A percentile compares a stretch with the other conserved stretches of the same genome.
These are phyloP conservation scores for Andrena fulva DNA, from an alignment of 2,888 invertebrate species.

Conservation along the genomic window DNA sequence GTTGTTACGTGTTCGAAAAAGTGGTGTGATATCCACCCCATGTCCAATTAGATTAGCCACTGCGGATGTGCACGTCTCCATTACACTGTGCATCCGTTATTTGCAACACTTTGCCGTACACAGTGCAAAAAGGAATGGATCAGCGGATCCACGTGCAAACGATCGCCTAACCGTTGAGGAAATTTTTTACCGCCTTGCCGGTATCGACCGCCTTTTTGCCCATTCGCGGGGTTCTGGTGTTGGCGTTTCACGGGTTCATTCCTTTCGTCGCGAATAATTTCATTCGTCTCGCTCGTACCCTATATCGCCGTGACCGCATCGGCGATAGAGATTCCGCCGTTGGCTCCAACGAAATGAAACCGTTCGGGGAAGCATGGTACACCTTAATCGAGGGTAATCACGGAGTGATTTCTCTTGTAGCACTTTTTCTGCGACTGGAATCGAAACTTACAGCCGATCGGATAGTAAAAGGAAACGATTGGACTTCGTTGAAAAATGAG, in stretches of 20 bases:
- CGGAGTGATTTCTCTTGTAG: background rate
- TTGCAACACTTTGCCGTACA: too few relatives aligned
- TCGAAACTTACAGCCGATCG: background rate
- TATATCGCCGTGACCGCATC: slow-evolving; percentile 14
- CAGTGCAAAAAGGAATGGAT: background rate
- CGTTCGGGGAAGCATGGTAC: background rate
- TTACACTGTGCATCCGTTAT: too few relatives aligned
- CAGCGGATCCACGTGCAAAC: slow-evolving; percentile 30
- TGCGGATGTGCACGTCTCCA: too few relatives aligned
- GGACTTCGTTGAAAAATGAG: background rate
- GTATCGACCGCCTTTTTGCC: slow-evolving; percentile 19
- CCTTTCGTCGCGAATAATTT: slow-evolving; percentile 55
- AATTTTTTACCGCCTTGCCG: slow-evolving; percentile 19
- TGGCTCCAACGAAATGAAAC: background rate
- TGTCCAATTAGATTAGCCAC: too few relatives aligned
- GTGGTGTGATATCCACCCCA: too few relatives aligned
- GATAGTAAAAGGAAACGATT: slow-evolving; percentile 7
- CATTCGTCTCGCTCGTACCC: slow-evolving; percentile 31
- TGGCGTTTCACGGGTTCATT: slow-evolving; percentile 43
- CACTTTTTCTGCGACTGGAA: background rate
- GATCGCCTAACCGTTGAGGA: slow-evolving; percentile 19
- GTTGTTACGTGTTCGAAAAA: too few relatives aligned
- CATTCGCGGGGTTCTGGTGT: slow-evolving; percentile 4
- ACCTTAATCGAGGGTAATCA: slow-evolving; percentile 25
- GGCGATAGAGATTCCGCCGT: slow-evolving; percentile 11